phyloP scores from a whole-genome alignment of 2,113 vertebrate species.

The Grammomys dolichurus region DNA sequence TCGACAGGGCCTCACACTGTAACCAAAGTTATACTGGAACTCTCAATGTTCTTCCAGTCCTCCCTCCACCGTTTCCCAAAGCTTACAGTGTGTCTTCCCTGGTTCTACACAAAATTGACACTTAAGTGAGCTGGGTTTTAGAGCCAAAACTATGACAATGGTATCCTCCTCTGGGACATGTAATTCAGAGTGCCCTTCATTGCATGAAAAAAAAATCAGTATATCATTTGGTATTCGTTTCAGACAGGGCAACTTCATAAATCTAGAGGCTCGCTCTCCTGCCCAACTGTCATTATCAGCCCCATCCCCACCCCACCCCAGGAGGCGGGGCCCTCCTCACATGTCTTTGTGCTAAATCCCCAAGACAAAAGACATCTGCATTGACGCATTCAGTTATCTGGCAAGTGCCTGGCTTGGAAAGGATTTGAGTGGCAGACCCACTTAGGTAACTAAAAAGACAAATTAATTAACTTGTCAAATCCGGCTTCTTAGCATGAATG shows the following conservation, averaged over 20 bases:
- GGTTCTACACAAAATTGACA: neutral
- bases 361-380: constrained; percentile 34
- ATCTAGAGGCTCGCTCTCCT: neutral
- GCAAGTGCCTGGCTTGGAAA: constrained; percentile 37
- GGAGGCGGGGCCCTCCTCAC: neutral
- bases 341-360: constrained; percentile 33
- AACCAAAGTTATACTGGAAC: neutral
- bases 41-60: too few relatives aligned
- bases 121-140: neutral
- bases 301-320: neutral
- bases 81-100: neutral
- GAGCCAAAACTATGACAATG: neutral
- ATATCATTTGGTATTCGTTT: neutral
- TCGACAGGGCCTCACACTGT: too few relatives aligned
- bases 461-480: constrained; percentile 80
- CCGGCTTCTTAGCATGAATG: constrained; percentile 65
- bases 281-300: neutral
- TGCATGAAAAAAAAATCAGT: neutral
- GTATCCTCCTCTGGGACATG: neutral
- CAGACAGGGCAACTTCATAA: neutral
- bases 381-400: constrained; percentile 11
- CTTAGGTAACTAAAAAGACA: constrained; percentile 78
- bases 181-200: neutral
- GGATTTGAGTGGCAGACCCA: constrained; percentile 72
- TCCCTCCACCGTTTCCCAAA: neutral